These are phyloP conservation scores for Rhopalosiphum padi DNA, from an alignment of 1,140 invertebrate species.

Conservation along the genomic window DNA sequence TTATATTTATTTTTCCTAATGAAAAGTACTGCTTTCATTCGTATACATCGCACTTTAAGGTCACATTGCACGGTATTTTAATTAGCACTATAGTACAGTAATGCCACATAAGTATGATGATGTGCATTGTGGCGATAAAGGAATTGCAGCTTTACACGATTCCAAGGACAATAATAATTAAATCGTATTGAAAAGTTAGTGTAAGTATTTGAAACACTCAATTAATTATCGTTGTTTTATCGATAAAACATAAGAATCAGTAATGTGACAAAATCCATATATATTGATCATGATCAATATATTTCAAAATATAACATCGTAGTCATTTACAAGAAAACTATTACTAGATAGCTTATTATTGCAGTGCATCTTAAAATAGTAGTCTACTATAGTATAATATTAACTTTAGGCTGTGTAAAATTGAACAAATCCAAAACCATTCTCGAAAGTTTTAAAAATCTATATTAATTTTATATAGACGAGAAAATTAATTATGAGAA, in stretches of 20 bases:
- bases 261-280: background rate
- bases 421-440: background rate
- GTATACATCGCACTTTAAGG: background rate
- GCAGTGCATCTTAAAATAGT: background rate
- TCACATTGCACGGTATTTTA: background rate
- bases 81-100: background rate
- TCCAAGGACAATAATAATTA: background rate
- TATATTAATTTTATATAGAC: background rate
- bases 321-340: background rate
- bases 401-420: background rate
- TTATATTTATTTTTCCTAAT: background rate
- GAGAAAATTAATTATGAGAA: background rate
- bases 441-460: background rate
- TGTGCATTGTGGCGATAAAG: background rate
- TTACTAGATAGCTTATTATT: background rate
- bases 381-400: background rate
- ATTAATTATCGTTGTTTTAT: background rate
- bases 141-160: background rate
- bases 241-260: background rate
- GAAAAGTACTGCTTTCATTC: conserved; percentile 22
- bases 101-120: background rate
- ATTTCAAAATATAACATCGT: background rate
- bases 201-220: background rate
- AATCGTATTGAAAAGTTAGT: background rate
- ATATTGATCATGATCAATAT: background rate